Base-by-base conservation (phyloP, 2,888 invertebrate species). In the Harpalus rubripes region DNA sequence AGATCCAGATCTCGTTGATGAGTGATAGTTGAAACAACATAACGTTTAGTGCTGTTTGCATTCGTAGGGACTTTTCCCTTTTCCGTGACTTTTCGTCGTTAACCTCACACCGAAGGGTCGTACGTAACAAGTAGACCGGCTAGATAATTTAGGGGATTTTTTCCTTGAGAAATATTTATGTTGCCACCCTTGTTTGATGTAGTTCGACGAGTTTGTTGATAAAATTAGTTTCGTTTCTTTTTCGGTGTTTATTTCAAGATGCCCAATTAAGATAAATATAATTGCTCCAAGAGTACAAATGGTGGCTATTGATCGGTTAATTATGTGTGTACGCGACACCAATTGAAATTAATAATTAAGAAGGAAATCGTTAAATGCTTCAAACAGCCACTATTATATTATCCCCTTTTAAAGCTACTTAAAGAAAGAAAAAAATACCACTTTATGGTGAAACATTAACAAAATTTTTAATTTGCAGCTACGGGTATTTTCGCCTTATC, bases 121-220 rank as follows among this genome's bases (percentile, higher is more conserved):
- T 41, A 61, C 61, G 79, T 79, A 39, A 61, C 79, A 79, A 61
- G 61, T 56, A 44, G 41, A 74, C 39, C 63, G 5, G 44, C 44
- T 44, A 16, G 72, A 74, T 74, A 74, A 65, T 65, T 81, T 81
- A 65, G 81, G 81, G 81, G 81, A 65, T 81, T 81, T 81, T 81
- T 78, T 58, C 59, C n/a, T 58, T 15, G 44, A 65, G 65, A 81
- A 81, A 81, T 81, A 65, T 81, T 81, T 81, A 65, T 81, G 81
- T 81, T 81, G 65, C 18, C 81, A 63, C 81, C 81, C 81, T 81
- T 81, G 81, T 81, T 81, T 81, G 65, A 81, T 81, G 52, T 81
- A 65, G 26, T 81, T 63, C 63, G 18, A 63, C 44, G 63, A 63
- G 44, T 61, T 44, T 44, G 61, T 65, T 63, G 63, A 63, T 65